Conservation (phyloP, 2,113 vertebrate species). For the Thunnus thynnus region DNA sequence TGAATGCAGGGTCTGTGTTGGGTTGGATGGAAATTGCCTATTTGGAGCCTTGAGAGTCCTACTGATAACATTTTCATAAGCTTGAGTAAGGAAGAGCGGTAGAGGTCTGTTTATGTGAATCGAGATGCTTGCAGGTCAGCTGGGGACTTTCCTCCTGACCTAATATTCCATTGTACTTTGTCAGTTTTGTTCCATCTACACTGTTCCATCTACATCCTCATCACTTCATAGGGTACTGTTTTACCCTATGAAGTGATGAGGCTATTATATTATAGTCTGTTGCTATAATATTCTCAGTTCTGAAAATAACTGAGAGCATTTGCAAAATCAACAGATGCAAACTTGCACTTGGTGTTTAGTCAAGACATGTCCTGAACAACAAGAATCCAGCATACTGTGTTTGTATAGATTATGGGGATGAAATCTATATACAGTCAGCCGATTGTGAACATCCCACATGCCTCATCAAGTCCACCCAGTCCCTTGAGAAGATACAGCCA, state of each 20-base stretch:
- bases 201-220: background rate
- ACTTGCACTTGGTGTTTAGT: background rate
- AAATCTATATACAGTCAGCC: slow-evolving; percentile 4
- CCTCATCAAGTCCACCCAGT: slow-evolving; percentile 5
- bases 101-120: slow-evolving; percentile 44
- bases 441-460: slow-evolving; percentile 9
- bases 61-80: slow-evolving; percentile 78
- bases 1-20: slow-evolving; percentile 37
- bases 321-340: background rate
- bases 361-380: slow-evolving; percentile 2
- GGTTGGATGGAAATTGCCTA: slow-evolving; percentile 28
- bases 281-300: background rate
- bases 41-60: slow-evolving; percentile 70
- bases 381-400: background rate
- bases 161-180: slow-evolving; percentile 47
- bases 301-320: background rate
- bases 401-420: slow-evolving; percentile 1
- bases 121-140: slow-evolving; percentile 29
- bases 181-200: slow-evolving; percentile 6
- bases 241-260: background rate
- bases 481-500: background rate
- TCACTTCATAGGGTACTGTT: background rate
- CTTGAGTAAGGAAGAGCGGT: slow-evolving; percentile 61
- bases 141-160: slow-evolving; percentile 62
- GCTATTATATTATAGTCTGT: background rate